Base-by-base conservation (phyloP, 2,797 vertebrate genomes). In the Neopelma chrysocephalum region DNA sequence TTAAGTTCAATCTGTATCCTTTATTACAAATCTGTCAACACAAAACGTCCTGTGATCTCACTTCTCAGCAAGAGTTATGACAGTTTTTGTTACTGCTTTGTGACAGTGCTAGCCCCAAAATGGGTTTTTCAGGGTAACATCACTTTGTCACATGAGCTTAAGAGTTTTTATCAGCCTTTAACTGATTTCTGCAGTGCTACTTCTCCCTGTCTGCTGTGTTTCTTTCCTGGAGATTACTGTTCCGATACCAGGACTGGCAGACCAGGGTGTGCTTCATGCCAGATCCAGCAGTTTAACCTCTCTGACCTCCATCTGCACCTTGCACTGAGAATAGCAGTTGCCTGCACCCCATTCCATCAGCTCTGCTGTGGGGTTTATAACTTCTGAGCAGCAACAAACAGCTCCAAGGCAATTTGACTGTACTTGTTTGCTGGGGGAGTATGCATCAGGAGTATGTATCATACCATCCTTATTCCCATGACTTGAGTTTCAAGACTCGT, bases 71-170 rank as follows among this genome's bases (percentile, higher is more conserved):
- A 36, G 29, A 53, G 7, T 47, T 82, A 36, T 0, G 10, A 42
- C 43, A 62, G 2, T 21, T 89, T 90, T 51, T 80, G 20, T 57
- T 61, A 10, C 17, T n/a, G 61, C 22, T 76, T 22, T 32, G 11
- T 78, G 69, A 34, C 82, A 72, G 20, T 32, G 22, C 14, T 51
- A 50, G 45, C 40, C 29, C 32, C 36, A 32, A 73, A 86, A 51
- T 16, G 12, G 12, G 5, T 65, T 18, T 78, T 90, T 38, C 31
- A 40, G 19, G 3, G 11, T 60, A 58, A 68, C 14, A 27, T 40
- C 6, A 6, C 14, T 71, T 84, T 64, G 32, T 50, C 0, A 0
- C 3, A 0, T 38, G 51, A 43, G 16, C n/a, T 62, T 79, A 72
- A 69, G 23, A 54, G 12, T 75, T 26, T 26, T 64, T 84, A 32